These are phyloP conservation scores for Galagoides demidoff DNA, from an alignment of 2,797 vertebrate species.

Conservation along the genomic window DNA sequence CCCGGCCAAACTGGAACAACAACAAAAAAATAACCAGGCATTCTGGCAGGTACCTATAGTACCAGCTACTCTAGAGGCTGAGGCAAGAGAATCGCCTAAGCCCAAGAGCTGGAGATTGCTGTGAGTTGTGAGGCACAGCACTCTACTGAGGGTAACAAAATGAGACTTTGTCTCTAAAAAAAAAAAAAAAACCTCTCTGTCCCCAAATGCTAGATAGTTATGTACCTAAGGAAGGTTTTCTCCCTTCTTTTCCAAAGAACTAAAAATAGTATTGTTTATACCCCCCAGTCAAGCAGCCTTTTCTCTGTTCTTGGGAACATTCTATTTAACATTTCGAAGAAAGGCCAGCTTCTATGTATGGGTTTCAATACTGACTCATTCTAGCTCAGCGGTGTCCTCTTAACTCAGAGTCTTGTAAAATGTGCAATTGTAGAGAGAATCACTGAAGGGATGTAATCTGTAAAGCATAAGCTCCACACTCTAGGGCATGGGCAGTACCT, in stretches of 20 bases:
- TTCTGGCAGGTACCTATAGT: too few species aligned
- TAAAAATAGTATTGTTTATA: background rate
- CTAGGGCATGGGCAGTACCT: background rate
- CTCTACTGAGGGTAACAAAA: too few species aligned
- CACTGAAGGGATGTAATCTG: background rate
- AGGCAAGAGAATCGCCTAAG: too few species aligned
- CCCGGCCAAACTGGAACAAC: too few species aligned
- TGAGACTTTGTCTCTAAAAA: too few species aligned
- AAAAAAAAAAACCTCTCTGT: background rate
- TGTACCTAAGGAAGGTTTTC: background rate
- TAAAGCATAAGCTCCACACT: background rate
- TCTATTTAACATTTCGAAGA: background rate
- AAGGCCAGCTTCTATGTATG: background rate
- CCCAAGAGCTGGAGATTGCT: too few species aligned
- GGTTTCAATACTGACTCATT: background rate
- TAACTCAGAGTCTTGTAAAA: background rate
- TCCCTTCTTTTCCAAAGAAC: background rate
- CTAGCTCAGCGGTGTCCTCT: background rate
- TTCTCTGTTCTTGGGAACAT: background rate
- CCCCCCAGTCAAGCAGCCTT: background rate
- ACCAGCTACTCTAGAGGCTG: too few species aligned
- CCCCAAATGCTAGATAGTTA: background rate
- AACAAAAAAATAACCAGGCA: too few species aligned
- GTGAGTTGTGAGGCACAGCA: too few species aligned
- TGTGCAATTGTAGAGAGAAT: background rate